These are phyloP conservation scores for Melanotus villosus DNA, from an alignment of 2,888 invertebrate species.

Conservation along the genomic window DNA sequence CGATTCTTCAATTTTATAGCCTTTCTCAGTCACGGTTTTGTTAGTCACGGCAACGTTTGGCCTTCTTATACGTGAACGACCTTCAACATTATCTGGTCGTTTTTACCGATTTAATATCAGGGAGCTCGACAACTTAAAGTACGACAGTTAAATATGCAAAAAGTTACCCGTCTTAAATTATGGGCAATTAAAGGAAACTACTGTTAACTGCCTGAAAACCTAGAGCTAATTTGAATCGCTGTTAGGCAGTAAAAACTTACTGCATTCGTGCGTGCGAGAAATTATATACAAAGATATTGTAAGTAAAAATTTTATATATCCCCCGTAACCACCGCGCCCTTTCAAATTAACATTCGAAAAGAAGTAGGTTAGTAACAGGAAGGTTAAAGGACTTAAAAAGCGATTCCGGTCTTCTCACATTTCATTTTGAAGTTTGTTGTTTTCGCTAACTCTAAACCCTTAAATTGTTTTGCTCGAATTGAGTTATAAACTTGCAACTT, in stretches of 20 bases:
- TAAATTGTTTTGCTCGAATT: background rate
- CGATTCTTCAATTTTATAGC: background rate
- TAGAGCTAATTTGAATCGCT: background rate
- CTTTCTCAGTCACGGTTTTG: background rate
- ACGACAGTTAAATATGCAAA: conserved; percentile 6
- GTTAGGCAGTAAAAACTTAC: too few relatives aligned
- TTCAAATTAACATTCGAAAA: too few relatives aligned
- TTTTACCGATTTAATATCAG: conserved; percentile 10
- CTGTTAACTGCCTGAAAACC: conserved; percentile 5
- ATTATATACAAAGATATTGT: too few relatives aligned
- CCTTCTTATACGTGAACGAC: conserved; percentile 12
- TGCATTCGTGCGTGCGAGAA: too few relatives aligned
- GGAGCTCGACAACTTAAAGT: background rate
- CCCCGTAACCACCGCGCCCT: too few relatives aligned
- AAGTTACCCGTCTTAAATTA: background rate
- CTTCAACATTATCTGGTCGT: background rate
- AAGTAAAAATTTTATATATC: too few relatives aligned
- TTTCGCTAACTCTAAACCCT: background rate
- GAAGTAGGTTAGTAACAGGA: too few relatives aligned
- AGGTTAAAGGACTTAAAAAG: background rate
- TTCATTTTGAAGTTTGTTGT: background rate
- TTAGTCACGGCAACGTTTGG: background rate
- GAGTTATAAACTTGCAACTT: conserved; percentile 5
- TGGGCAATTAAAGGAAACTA: conserved; percentile 10
- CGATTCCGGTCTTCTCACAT: background rate